phyloP scores from a whole-genome alignment of 1,140 invertebrate genomes.

The Acyrthosiphon pisum region DNA sequence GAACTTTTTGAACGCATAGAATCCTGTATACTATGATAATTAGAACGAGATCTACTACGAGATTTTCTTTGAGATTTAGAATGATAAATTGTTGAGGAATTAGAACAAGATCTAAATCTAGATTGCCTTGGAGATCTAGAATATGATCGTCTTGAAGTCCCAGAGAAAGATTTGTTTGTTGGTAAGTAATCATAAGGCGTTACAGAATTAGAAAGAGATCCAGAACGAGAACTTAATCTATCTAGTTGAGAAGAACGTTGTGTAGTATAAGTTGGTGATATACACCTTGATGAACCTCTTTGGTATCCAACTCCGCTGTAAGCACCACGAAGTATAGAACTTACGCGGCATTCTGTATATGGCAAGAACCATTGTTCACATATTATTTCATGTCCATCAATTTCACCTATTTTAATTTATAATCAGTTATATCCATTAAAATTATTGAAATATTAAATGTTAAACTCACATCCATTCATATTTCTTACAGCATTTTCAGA shows the following conservation, averaged over 20 bases:
- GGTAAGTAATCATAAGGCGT: no score
- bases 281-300: background rate
- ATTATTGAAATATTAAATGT: background rate
- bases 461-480: background rate
- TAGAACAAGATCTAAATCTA: background rate
- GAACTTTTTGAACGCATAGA: no score
- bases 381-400: background rate
- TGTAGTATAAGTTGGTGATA: background rate
- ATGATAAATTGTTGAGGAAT: background rate
- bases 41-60: no score
- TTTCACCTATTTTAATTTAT: background rate
- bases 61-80: no score
- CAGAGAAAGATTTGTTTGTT: no score
- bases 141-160: no score
- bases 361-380: background rate
- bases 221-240: background rate
- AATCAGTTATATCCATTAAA: background rate
- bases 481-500: background rate
- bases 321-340: background rate
- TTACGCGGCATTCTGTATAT: background rate
- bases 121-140: background rate
- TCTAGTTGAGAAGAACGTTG: background rate
- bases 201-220: no score
- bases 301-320: background rate
- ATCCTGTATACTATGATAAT: no score